Evolutionary conservation across 2,888 invertebrate genomes (phyloP).

Genomic region (Chouioia cunea): DNA sequence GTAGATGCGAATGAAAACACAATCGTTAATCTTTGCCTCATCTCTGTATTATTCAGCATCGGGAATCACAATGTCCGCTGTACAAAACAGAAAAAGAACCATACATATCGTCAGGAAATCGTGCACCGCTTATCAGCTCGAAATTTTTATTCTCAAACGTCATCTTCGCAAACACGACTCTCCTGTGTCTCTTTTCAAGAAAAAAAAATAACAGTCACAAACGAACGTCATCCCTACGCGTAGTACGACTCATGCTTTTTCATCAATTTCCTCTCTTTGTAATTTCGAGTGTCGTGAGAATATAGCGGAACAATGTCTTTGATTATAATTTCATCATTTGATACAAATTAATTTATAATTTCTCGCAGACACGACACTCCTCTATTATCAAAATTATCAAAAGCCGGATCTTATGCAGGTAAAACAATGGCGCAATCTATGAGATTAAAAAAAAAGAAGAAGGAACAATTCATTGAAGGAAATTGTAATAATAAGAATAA

Average conservation of each 20-base stretch:
- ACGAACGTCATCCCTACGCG: constrained; percentile 54
- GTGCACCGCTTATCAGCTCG: constrained; percentile 48
- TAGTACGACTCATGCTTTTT: constrained; percentile 50
- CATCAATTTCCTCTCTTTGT: constrained; percentile 44
- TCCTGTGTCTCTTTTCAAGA: constrained; percentile 58
- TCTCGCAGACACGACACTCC: neutral
- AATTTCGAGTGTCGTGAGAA: constrained; percentile 46
- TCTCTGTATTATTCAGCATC: constrained; percentile 64
- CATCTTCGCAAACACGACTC: constrained; percentile 48
- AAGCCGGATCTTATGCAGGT: constrained; percentile 30
- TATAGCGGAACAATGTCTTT: constrained; percentile 20
- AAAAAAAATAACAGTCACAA: constrained; percentile 67
- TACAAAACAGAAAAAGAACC: constrained; percentile 67
- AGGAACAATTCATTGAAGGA: too few species aligned
- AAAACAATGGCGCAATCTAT: constrained; percentile 36
- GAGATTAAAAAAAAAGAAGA: constrained; percentile 39
- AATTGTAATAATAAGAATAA: too few species aligned
- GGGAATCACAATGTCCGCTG: constrained; percentile 66
- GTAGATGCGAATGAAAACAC: constrained; percentile 14
- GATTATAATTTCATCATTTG: too few species aligned
- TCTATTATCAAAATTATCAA: neutral
- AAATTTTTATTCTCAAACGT: constrained; percentile 47
- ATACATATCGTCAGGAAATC: constrained; percentile 61
- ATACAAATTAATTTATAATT: neutral
- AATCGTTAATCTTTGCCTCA: constrained; percentile 43